Evolutionary conservation across 2,888 invertebrate species (phyloP).

Genomic region (Frankliniella intonsa): DNA sequence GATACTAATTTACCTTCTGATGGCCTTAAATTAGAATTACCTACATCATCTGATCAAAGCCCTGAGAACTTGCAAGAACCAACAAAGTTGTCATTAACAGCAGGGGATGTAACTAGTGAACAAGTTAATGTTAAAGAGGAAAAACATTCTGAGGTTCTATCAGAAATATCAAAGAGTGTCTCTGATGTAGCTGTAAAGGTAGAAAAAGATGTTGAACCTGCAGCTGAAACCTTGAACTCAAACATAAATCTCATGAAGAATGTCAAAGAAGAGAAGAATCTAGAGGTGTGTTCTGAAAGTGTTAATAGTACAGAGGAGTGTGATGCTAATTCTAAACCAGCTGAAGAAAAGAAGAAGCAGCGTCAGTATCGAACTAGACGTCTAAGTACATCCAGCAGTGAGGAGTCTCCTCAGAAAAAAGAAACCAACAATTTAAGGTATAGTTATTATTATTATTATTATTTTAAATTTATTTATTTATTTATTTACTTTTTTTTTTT

Average conservation of each 20-base stretch:
- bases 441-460: neutral
- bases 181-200: neutral
- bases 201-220: neutral
- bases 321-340: neutral
- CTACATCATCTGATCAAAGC: too few relatives aligned
- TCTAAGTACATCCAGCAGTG: constrained; percentile 7
- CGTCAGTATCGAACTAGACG: constrained; percentile 21
- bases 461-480: neutral
- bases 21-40: neutral
- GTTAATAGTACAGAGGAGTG: neutral
- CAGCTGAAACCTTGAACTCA: neutral
- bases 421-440: neutral
- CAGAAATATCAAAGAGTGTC: too few relatives aligned
- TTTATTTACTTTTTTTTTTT: neutral
- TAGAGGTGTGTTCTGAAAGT: neutral
- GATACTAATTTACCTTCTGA: neutral
- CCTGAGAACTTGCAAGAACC: too few relatives aligned
- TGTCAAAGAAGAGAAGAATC: neutral
- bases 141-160: too few relatives aligned
- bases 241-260: too few relatives aligned
- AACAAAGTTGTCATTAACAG: too few relatives aligned
- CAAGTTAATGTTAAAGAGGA: too few relatives aligned
- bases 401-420: neutral
- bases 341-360: constrained; percentile 1
- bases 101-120: too few relatives aligned